Evolutionary conservation across 2,888 invertebrate genomes (phyloP).

Genomic region (Achlya flavicornis): DNA sequence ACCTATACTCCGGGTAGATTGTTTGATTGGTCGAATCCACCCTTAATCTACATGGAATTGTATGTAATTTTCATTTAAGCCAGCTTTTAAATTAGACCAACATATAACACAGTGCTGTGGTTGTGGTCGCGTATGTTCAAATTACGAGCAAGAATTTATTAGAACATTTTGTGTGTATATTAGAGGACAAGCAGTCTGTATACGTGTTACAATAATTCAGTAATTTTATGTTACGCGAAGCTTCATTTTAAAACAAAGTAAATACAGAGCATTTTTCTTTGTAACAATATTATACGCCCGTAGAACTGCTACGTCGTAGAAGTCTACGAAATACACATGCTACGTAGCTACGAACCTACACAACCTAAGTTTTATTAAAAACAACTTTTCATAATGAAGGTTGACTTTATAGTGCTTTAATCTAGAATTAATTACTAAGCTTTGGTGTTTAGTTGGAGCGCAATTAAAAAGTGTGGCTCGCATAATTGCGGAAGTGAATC

Average conservation of each 20-base stretch:
- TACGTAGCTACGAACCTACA: background rate
- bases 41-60: no score
- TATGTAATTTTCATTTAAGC: no score
- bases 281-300: background rate
- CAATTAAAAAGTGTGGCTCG: conserved; percentile 55
- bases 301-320: conserved; percentile 2
- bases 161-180: conserved; percentile 50
- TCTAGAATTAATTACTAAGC: conserved; percentile 62
- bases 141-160: conserved; percentile 68
- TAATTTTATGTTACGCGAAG: no score
- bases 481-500: conserved; percentile 41
- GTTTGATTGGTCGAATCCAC: no score
- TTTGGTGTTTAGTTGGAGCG: conserved; percentile 59
- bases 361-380: conserved; percentile 7
- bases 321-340: background rate
- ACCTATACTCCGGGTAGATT: no score
- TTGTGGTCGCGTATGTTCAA: conserved; percentile 65
- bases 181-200: background rate
- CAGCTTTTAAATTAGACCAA: conserved; percentile 38
- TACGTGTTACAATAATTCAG: background rate
- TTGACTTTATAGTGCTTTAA: conserved; percentile 40
- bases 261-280: background rate
- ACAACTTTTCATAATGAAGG: conserved; percentile 17
- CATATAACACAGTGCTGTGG: conserved; percentile 55
- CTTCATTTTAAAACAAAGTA: background rate